Conservation (phyloP, 1,140 invertebrate species). For the Dendroctonus valens region DNA sequence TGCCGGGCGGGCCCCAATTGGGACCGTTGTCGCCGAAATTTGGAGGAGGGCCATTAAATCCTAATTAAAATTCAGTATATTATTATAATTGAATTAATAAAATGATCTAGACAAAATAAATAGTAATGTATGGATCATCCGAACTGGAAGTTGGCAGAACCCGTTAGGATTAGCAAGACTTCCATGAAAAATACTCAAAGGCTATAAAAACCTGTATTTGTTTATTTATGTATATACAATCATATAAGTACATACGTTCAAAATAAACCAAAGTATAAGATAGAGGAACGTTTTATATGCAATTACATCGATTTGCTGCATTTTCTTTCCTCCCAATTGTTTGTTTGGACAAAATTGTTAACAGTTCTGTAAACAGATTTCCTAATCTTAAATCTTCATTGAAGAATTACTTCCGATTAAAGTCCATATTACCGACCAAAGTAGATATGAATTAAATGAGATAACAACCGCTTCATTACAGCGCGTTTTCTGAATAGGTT, state of each 20-base stretch:
- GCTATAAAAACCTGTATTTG: background rate
- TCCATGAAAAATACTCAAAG: too few relatives aligned
- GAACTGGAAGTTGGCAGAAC: background rate
- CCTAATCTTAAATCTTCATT: too few relatives aligned
- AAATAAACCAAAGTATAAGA: background rate
- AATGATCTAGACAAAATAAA: background rate
- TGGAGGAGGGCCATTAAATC: constrained; percentile 55
- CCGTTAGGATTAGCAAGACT: too few relatives aligned
- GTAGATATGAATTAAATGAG: too few relatives aligned
- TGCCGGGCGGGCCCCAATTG: constrained; percentile 62
- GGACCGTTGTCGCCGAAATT: constrained; percentile 53
- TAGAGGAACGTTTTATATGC: background rate
- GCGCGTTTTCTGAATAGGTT: too few relatives aligned
- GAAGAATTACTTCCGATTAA: too few relatives aligned
- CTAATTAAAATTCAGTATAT: constrained; percentile 3
- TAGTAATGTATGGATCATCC: too few relatives aligned
- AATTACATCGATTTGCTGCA: background rate
- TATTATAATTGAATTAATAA: background rate
- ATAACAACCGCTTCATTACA: too few relatives aligned
- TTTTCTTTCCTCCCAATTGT: background rate
- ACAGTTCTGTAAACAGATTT: too few relatives aligned
- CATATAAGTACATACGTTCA: background rate
- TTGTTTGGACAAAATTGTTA: too few relatives aligned
- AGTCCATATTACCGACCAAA: too few relatives aligned
- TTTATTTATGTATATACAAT: background rate